Conservation (phyloP, 2,797 vertebrate genomes). For the Silurus lanzhouensis region DNA sequence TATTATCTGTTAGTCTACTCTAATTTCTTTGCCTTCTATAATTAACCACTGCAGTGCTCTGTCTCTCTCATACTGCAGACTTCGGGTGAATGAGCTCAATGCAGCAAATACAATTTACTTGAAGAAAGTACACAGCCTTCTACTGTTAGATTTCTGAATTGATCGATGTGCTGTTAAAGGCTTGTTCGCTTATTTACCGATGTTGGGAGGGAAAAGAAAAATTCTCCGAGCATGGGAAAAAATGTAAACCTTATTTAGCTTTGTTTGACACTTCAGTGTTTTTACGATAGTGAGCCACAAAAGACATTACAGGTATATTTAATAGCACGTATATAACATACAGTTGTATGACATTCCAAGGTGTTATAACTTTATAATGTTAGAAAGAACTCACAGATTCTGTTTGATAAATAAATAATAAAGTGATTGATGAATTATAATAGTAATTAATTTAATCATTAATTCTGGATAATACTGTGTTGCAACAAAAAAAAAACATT, state of each 20-base stretch:
- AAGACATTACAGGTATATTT: not conserved
- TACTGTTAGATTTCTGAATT: conserved; percentile 15
- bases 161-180: conserved; percentile 13
- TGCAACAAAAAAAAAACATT: not conserved
- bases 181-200: not conserved
- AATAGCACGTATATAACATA: not conserved
- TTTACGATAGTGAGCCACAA: not conserved
- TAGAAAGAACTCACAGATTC: too few species aligned
- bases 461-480: not conserved
- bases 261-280: not conserved
- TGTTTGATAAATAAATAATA: not conserved
- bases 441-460: not conserved
- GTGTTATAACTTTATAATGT: too few species aligned
- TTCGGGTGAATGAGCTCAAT: conserved; percentile 18
- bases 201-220: not conserved
- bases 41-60: conserved; percentile 23
- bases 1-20: not conserved
- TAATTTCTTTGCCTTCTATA: conserved; percentile 3
- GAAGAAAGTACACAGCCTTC: conserved; percentile 6
- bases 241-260: not conserved
- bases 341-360: too few species aligned
- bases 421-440: not conserved
- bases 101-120: conserved; percentile 23
- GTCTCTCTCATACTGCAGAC: conserved; percentile 19
- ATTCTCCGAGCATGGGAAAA: not conserved